Evolutionary conservation across 2,113 vertebrate genomes (phyloP), one percentile per base, ranked within the genome.

Genomic region (Capreolus pygargus): DNA sequence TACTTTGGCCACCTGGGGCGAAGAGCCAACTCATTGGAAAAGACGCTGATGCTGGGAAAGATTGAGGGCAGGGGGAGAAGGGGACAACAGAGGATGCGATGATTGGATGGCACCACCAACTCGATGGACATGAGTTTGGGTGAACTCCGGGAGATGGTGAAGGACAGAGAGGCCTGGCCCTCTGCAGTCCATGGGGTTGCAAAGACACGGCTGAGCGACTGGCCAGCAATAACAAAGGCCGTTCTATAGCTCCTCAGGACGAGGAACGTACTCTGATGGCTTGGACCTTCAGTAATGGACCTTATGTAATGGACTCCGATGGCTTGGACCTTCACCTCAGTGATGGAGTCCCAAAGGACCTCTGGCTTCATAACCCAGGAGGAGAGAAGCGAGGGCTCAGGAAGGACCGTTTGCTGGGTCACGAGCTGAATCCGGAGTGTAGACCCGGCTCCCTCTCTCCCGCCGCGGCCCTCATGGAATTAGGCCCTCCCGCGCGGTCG

Each of bases 341-440:
- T 27, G 0, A 39, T 0, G 7, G 86, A 81, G 55, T 14, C 16
- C 11, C 70, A 27, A 23, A 36, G 11, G 61, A 5, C 23, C 36
- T 55, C 52, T 43, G 5, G 6, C 70, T 43, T 50, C 36, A 2
- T 1, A 8, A 36, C n/a, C 28, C 11, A 30, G 15, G 27, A n/a
- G 54, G 82, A 58, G n/a, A 33, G 67, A 39, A 50, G 16, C 15
- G 70, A 33, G 39, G 81, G 45, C n/a, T 39, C 39, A 13, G 3
- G 58, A 45, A 58, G 64, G 55, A 28, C 3, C 7, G 5, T 16
- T 52, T 33, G 36, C 76, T 54, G 33, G 27, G 57, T 74, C 88
- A 0, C 3, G 67, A 28, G 11, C 15, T 21, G 33, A 57, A 28
- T 13, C 39, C 2, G 21, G 52, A 14, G 15, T 0, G 15, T 2